These are phyloP conservation scores for Odontamblyopus rebecca DNA, from an alignment of 2,797 vertebrate species.

Conservation along the genomic window DNA sequence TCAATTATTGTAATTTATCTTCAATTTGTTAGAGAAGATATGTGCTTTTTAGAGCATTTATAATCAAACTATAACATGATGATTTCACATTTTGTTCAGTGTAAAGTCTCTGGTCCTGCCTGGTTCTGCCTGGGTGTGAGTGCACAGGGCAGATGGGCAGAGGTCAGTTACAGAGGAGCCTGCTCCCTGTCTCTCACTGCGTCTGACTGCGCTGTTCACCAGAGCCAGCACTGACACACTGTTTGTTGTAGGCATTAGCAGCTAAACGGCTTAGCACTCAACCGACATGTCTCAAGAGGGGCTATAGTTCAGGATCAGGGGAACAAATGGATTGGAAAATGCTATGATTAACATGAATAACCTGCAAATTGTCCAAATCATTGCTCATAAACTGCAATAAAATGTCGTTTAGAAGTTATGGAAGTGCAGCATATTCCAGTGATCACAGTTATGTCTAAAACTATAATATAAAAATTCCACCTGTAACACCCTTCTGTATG, in stretches of 20 bases:
- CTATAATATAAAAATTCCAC: not conserved
- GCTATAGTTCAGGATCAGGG: slow-evolving; percentile 57
- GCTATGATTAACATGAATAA: not conserved
- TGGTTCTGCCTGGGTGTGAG: slow-evolving; percentile 48
- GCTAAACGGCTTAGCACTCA: slow-evolving; percentile 78
- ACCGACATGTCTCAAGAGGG: slow-evolving; percentile 69
- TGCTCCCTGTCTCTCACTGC: slow-evolving; percentile 59
- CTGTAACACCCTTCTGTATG: no score
- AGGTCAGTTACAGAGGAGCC: slow-evolving; percentile 76
- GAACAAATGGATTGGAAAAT: slow-evolving; percentile 21
- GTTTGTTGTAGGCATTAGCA: slow-evolving; percentile 78
- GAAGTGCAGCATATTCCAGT: not conserved
- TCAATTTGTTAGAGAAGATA: not conserved
- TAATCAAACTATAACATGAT: not conserved
- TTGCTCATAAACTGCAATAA: not conserved
- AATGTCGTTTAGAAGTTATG: not conserved
- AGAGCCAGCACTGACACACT: slow-evolving; percentile 68
- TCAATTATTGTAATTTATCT: not conserved
- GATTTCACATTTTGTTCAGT: not conserved
- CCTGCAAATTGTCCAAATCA: not conserved
- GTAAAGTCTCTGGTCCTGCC: not conserved
- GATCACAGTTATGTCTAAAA: not conserved
- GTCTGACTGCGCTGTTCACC: slow-evolving; percentile 57
- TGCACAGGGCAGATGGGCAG: slow-evolving; percentile 74
- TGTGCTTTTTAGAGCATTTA: no score